phyloP scores from a whole-genome alignment of 2,113 vertebrate species.

The Vulpes vulpes region DNA sequence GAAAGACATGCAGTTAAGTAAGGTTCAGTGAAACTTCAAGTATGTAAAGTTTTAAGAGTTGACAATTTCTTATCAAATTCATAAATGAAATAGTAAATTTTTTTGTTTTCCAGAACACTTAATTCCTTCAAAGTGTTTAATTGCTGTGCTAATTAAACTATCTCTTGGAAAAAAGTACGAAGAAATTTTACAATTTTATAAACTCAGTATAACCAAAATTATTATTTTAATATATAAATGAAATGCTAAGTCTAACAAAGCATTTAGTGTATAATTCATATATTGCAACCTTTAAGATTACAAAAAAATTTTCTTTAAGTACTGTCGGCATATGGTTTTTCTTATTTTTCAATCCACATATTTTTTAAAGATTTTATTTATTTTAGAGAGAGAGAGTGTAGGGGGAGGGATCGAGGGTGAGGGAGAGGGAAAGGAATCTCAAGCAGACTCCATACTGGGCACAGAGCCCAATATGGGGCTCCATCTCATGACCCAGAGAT shows the following conservation, averaged over 20 bases:
- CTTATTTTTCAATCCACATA: background rate
- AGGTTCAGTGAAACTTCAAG: background rate
- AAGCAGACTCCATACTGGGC: background rate
- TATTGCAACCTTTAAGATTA: background rate
- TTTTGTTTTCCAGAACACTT: background rate
- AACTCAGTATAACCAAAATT: background rate
- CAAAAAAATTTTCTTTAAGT: background rate
- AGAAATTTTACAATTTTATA: background rate
- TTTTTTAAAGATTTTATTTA: background rate
- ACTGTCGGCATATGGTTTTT: background rate
- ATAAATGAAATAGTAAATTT: background rate
- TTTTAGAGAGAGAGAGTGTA: background rate
- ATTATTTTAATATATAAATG: slow-evolving; percentile 9
- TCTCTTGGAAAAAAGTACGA: background rate
- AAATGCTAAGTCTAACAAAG: background rate
- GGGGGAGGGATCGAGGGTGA: background rate
- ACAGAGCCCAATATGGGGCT: background rate
- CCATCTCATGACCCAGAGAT: background rate
- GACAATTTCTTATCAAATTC: background rate
- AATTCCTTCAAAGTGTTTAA: background rate
- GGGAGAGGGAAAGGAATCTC: background rate
- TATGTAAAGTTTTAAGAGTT: background rate
- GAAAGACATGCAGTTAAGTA: background rate
- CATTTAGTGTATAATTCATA: background rate
- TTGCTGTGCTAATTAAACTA: background rate